phyloP scores from a whole-genome alignment of 1,140 invertebrate species.

The Holotrichia oblita region DNA sequence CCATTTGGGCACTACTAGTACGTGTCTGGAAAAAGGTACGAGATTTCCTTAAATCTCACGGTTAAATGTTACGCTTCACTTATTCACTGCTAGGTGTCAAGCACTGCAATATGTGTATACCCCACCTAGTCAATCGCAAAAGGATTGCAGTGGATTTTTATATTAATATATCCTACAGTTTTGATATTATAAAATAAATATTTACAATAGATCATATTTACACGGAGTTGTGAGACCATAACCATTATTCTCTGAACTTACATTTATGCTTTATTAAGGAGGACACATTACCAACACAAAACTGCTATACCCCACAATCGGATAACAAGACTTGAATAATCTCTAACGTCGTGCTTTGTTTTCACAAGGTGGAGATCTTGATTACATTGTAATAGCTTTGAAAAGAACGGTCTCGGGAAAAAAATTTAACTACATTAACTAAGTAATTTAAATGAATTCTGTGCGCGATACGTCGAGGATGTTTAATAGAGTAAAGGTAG shows the following conservation, averaged over 20 bases:
- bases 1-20: no score
- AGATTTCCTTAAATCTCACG: no score
- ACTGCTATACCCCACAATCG: neutral
- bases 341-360: neutral
- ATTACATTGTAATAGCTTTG: slow-evolving; percentile 30
- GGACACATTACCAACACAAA: neutral
- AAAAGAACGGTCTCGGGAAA: neutral
- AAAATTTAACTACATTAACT: slow-evolving; percentile 38
- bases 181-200: neutral
- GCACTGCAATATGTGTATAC: no score
- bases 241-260: neutral
- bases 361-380: neutral
- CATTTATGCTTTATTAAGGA: neutral
- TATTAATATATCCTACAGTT: no score
- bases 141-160: no score
- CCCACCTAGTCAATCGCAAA: no score
- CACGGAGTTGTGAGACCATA: neutral
- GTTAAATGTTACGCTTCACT: no score
- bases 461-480: neutral
- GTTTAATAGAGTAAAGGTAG: slow-evolving; percentile 29
- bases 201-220: neutral
- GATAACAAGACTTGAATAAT: neutral
- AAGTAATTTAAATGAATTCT: slow-evolving; percentile 34
- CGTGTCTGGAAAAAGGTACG: no score
- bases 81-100: no score